Percentiles rank a stretch among this genome's conserved stretches.
phyloP scores from a whole-genome alignment of 2,888 invertebrate species.

The Ctena decussata region DNA sequence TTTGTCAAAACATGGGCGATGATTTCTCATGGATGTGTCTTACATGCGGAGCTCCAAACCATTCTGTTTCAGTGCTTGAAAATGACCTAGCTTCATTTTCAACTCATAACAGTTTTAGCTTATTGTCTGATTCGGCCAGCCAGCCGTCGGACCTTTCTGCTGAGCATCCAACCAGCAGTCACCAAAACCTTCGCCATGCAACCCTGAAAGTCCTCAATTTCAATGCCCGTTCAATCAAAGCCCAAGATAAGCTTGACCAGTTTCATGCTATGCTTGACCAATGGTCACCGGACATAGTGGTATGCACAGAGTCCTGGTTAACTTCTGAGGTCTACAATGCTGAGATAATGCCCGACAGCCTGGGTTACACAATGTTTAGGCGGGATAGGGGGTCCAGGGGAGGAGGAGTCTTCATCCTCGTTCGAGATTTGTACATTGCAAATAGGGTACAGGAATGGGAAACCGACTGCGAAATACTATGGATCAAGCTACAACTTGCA shows the following conservation, averaged over 20 bases:
- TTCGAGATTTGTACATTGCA: not conserved
- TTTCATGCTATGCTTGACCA: slow-evolving; percentile 1
- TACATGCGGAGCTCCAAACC: not conserved
- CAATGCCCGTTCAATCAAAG: not conserved
- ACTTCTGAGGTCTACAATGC: not conserved
- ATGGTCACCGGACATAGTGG: not conserved
- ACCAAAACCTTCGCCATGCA: not conserved
- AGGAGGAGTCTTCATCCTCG: not conserved
- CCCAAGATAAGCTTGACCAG: not conserved
- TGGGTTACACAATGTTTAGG: too few relatives aligned
- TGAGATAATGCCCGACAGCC: not conserved
- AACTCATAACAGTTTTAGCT: not conserved
- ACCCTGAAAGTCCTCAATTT: not conserved
- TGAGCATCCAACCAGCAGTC: not conserved
- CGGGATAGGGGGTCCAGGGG: too few relatives aligned
- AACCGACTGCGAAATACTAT: too few relatives aligned
- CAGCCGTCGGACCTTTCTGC: not conserved
- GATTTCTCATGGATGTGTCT: not conserved
- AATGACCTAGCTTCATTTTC: not conserved
- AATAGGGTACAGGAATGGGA: too few relatives aligned
- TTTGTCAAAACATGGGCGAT: not conserved
- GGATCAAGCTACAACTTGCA: not conserved
- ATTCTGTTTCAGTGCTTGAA: not conserved
- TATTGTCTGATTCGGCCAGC: not conserved
- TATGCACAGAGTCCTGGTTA: not conserved